Percentiles rank a stretch among this genome's conserved stretches.
phyloP scores from a whole-genome alignment of 2,888 invertebrate genomes.

The Zaprionus lineosus region DNA sequence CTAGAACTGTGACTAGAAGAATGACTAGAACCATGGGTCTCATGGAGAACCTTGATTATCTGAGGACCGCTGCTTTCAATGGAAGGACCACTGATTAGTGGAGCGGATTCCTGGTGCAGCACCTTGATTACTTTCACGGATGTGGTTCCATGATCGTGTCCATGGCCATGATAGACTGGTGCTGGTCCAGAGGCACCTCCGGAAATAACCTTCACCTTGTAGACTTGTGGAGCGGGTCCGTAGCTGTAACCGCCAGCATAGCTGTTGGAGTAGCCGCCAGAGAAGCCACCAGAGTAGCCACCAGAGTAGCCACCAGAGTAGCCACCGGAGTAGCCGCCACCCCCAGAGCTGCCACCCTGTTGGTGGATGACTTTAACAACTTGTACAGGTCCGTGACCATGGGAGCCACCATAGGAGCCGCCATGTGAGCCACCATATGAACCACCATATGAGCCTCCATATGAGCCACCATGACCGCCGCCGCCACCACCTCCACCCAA shows the following conservation, averaged over 20 bases:
- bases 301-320: slow-evolving; percentile 21
- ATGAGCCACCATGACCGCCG: slow-evolving; percentile 42
- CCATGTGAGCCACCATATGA: slow-evolving; percentile 23
- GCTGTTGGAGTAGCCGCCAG: slow-evolving; percentile 8
- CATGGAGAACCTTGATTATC: slow-evolving; percentile 66
- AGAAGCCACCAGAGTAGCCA: slow-evolving; percentile 18
- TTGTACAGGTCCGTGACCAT: slow-evolving; percentile 44
- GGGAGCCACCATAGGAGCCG: slow-evolving; percentile 31
- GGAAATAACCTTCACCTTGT: slow-evolving; percentile 71
- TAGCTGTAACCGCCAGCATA: slow-evolving; percentile 63
- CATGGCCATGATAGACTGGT: slow-evolving; percentile 30
- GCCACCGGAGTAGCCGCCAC: slow-evolving; percentile 32
- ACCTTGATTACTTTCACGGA: slow-evolving; percentile 69
- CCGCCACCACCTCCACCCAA: slow-evolving; percentile 49
- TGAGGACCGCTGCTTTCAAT: slow-evolving; percentile 37
- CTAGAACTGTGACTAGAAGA: background rate
- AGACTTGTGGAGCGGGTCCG: slow-evolving; percentile 58
- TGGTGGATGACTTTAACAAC: slow-evolving; percentile 51
- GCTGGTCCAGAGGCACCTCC: slow-evolving; percentile 38
- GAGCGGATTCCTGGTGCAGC: slow-evolving; percentile 57
- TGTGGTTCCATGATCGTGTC: slow-evolving; percentile 21
- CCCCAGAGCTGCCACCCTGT: slow-evolving; percentile 45
- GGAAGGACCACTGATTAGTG: slow-evolving; percentile 30
- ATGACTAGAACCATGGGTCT: slow-evolving; percentile 37
- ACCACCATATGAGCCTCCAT: slow-evolving; percentile 21